A percentile compares a stretch with the other conserved stretches of the same genome.
Evolutionary conservation across 2,888 invertebrate genomes (phyloP).

Genomic region (Gastracanthus pulcherrimus): DNA sequence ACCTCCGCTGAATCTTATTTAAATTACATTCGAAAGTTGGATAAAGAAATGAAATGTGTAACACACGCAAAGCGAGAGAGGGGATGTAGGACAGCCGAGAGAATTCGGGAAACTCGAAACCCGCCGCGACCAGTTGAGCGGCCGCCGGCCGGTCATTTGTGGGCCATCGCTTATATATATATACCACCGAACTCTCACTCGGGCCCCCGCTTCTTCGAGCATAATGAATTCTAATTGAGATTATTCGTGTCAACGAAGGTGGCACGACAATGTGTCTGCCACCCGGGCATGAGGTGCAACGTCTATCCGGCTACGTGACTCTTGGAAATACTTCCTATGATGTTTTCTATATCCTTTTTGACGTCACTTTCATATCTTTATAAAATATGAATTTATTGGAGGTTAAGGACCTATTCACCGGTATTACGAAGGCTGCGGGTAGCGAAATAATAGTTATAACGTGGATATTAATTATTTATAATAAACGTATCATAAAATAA

Average conservation of each 20-base stretch:
- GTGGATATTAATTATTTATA: too few relatives aligned
- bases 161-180: too few relatives aligned
- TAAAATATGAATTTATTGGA: background rate
- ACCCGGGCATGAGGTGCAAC: background rate
- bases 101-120: constrained; percentile 56
- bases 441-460: too few relatives aligned
- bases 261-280: constrained; percentile 3
- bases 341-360: background rate
- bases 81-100: constrained; percentile 48
- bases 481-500: too few relatives aligned
- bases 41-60: constrained; percentile 37
- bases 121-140: constrained; percentile 17
- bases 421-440: background rate
- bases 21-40: constrained; percentile 49
- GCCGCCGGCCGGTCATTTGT: constrained; percentile 53
- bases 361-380: background rate
- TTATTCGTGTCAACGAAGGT: constrained; percentile 49
- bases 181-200: constrained; percentile 52
- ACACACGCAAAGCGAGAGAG: background rate
- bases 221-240: constrained; percentile 60
- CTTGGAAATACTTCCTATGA: background rate
- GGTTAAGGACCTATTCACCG: background rate
- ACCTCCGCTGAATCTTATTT: background rate
- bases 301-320: background rate
- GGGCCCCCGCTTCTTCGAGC: constrained; percentile 34